These are phyloP conservation scores for Delphinapterus leucas DNA, from an alignment of 2,113 vertebrate genomes.

Conservation along the genomic window DNA sequence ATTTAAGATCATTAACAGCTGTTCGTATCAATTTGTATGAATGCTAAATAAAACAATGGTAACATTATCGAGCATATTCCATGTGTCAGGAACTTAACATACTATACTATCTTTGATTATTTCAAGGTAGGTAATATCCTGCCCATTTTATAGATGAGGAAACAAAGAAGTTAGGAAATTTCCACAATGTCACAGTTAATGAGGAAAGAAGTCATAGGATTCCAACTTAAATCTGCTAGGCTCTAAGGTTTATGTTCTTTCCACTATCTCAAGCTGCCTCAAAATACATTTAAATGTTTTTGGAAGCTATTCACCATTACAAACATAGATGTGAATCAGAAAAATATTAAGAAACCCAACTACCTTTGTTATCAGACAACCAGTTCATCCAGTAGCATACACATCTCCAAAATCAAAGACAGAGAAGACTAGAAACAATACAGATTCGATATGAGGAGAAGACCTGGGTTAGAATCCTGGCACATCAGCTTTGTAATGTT, in stretches of 20 bases:
- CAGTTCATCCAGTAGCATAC: constrained; percentile 3
- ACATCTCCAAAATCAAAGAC: constrained; percentile 33
- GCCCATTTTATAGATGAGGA: constrained; percentile 50
- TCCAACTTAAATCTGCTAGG: constrained; percentile 33
- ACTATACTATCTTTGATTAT: constrained; percentile 25
- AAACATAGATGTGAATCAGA: neutral
- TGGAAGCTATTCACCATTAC: constrained; percentile 1
- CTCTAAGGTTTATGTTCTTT: constrained; percentile 25
- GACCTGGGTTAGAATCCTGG: neutral
- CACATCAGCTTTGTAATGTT: neutral
- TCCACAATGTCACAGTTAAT: constrained; percentile 7
- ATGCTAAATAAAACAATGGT: neutral
- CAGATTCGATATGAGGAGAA: neutral
- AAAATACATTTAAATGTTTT: constrained; percentile 41
- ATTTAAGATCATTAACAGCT: constrained; percentile 36
- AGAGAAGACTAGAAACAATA: neutral
- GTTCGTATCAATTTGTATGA: constrained; percentile 10
- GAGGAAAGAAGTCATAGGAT: neutral
- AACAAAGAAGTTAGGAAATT: constrained; percentile 6
- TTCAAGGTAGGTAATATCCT: neutral
- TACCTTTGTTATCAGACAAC: neutral
- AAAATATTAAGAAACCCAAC: constrained; percentile 49
- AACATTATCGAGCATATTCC: neutral
- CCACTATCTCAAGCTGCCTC: neutral
- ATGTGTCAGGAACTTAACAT: neutral